A percentile compares a stretch with the other conserved stretches of the same genome.
phyloP scores from a whole-genome alignment of 2,113 vertebrate species.

The Bujurquina vittata region DNA sequence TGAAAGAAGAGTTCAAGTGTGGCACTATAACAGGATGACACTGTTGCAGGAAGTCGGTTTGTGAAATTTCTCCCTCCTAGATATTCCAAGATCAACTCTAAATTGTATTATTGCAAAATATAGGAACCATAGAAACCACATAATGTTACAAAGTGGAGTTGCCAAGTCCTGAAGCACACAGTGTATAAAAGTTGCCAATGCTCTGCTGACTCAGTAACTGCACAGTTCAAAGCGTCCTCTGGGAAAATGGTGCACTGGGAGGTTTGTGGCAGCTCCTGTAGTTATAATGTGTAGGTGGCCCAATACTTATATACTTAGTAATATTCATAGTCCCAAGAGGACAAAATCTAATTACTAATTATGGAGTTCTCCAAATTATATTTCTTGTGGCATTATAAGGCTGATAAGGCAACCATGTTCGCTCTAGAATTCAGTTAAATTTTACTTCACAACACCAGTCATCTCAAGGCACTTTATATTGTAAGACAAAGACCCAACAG shows the following conservation, averaged over 20 bases:
- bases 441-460: neutral
- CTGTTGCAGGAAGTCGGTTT: neutral
- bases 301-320: neutral
- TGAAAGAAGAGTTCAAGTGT: neutral
- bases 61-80: neutral
- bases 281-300: neutral
- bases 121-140: neutral
- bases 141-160: neutral
- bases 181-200: neutral
- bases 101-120: neutral
- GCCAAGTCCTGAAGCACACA: neutral
- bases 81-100: neutral
- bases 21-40: neutral
- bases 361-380: neutral
- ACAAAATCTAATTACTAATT: neutral
- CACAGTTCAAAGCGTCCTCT: too few species aligned
- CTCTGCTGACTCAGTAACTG: neutral
- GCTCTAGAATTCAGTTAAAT: neutral
- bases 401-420: neutral
- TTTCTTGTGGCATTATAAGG: neutral
- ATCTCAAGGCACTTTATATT: neutral
- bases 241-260: neutral
- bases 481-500: neutral
- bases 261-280: neutral
- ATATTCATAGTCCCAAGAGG: neutral